These are phyloP conservation scores for Cacoxenus indagator DNA, from an alignment of 2,888 invertebrate species.

Conservation along the genomic window DNA sequence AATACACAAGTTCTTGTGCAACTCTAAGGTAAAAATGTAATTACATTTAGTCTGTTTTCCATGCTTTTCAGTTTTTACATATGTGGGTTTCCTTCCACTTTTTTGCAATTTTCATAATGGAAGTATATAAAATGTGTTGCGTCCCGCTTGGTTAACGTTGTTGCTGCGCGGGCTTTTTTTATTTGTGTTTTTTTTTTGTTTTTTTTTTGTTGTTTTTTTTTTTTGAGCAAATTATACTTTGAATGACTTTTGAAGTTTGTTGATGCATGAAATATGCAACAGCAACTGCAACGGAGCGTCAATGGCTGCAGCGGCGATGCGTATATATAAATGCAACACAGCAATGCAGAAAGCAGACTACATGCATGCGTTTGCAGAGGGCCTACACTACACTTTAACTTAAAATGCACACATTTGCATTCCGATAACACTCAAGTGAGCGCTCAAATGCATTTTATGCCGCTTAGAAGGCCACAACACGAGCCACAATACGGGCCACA, in stretches of 20 bases:
- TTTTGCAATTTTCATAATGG: conserved; percentile 26
- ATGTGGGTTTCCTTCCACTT: background rate
- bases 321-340: background rate
- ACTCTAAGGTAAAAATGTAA: conserved; percentile 59
- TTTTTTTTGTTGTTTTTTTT: conserved; percentile 15
- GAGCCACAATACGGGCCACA: conserved; percentile 21
- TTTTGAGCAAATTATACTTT: conserved; percentile 36
- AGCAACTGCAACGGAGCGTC: conserved; percentile 21
- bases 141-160: background rate
- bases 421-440: conserved; percentile 66
- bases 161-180: background rate
- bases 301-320: conserved; percentile 16
- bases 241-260: conserved; percentile 59
- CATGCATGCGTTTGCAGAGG: background rate
- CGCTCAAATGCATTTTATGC: conserved; percentile 54
- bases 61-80: background rate
- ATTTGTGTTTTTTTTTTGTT: background rate
- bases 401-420: conserved; percentile 66
- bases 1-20: conserved; percentile 6
- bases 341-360: background rate
- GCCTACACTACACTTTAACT: conserved; percentile 27
- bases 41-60: conserved; percentile 54
- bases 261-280: conserved; percentile 36
- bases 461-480: conserved; percentile 13
- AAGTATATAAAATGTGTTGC: conserved; percentile 28